Conservation (phyloP, 1,140 invertebrate genomes). For the Drepana arcuata region DNA sequence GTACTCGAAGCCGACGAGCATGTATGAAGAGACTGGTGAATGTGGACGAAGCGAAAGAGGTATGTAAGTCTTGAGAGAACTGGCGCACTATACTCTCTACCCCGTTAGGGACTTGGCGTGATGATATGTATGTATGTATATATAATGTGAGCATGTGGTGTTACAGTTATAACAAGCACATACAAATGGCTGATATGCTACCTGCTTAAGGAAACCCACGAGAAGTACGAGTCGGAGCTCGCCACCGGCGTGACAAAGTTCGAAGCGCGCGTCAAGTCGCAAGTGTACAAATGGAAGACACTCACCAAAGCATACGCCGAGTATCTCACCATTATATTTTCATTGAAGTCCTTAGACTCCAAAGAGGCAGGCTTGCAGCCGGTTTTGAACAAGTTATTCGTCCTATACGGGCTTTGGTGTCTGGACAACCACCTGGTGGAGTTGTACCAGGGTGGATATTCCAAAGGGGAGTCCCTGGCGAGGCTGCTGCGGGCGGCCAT, state of each 20-base stretch:
- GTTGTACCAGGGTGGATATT: conserved; percentile 79
- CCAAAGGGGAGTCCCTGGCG: conserved; percentile 43
- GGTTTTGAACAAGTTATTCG: conserved; percentile 78
- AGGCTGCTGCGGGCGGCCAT: conserved; percentile 75
- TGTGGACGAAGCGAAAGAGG: too few species aligned
- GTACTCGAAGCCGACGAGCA: too few species aligned
- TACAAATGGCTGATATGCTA: conserved; percentile 91
- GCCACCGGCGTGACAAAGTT: conserved; percentile 78
- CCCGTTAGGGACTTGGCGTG: too few species aligned
- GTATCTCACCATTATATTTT: conserved; percentile 76
- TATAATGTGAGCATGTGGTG: neutral
- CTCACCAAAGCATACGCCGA: conserved; percentile 84
- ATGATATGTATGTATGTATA: too few species aligned
- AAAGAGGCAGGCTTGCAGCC: conserved; percentile 64
- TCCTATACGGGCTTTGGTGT: conserved; percentile 80
- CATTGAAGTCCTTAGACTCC: conserved; percentile 72
- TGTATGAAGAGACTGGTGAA: too few species aligned
- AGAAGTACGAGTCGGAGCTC: conserved; percentile 74
- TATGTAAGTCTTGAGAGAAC: too few species aligned
- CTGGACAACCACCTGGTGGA: conserved; percentile 83
- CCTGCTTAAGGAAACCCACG: conserved; percentile 79
- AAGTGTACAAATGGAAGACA: conserved; percentile 85
- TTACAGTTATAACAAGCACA: conserved; percentile 80
- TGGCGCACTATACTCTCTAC: too few species aligned
- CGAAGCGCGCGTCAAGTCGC: conserved; percentile 83